Base-by-base conservation (phyloP, 2,797 vertebrate genomes). In the Sebastes cheni region DNA sequence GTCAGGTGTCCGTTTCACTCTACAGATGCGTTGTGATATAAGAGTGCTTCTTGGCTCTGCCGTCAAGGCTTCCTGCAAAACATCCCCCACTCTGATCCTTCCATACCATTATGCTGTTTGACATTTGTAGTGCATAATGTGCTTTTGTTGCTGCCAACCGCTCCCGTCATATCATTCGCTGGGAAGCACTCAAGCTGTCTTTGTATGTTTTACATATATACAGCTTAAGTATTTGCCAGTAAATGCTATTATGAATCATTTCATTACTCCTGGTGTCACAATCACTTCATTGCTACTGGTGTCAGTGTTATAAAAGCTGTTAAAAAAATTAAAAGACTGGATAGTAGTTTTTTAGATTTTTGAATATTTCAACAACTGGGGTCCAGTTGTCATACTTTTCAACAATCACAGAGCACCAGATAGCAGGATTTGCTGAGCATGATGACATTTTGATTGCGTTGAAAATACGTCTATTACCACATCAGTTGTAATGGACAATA, bases 51-150 rank as follows among this genome's bases (percentile, higher is more conserved):
- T 81, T 74, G 64, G 75, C 58, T 59, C 52, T 11, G 60, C 75
- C 8, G 5, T 39, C 69, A 64, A 67, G 30, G 42, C 50, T 75
- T 80, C 46, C 65, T 77, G 25, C n/a, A 22, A 72, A 30, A 75
- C 66, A 34, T 30, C 68, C 74, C 30, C 60, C 36, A 8, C 34
- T n/a, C 56, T 30, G 58, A 79, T 75, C 60, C 32, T 29, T 70
- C 60, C 56, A 61, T 75, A 75, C 39, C 60, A 72, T 83, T 72
- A 76, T 77, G 68, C 39, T 85, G 87, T 86, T 81, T 88, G 75
- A 89, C 85, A 87, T 89, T 87, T 81, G 77, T 72, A 66, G 75
- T 72, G 64, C 82, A 86, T 72, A 72, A 70, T 81, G 72, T 58
- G 74, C 82, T 86, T 88, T 81, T 87, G 81, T 86, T 75, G 68